Evolutionary conservation across 2,113 vertebrate genomes (phyloP).

Genomic region (Ammodytes dubius): DNA sequence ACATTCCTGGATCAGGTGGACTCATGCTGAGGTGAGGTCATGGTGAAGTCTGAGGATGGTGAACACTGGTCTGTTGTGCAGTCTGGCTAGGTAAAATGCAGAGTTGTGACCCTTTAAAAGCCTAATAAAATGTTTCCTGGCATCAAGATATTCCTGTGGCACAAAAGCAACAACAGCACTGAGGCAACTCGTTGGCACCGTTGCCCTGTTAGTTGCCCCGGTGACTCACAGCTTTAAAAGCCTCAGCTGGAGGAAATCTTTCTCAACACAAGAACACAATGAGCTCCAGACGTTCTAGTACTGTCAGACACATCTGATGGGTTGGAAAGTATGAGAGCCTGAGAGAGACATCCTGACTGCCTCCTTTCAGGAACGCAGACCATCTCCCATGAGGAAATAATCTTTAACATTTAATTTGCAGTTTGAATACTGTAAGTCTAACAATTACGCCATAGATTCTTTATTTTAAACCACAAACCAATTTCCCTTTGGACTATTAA

Average conservation of each 20-base stretch:
- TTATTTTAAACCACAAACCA: conserved; percentile 58
- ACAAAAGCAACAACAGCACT: conserved; percentile 27
- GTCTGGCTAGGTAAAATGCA: conserved; percentile 23
- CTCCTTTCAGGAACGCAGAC: conserved; percentile 51
- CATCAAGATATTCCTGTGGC: conserved; percentile 16
- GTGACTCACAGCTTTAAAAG: conserved; percentile 40
- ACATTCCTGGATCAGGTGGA: not conserved
- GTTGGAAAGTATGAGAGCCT: conserved; percentile 64
- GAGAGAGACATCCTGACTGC: conserved; percentile 43
- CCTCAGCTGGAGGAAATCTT: conserved; percentile 54
- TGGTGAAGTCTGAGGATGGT: conserved; percentile 12
- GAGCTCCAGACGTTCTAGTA: conserved; percentile 26
- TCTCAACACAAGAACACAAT: conserved; percentile 28
- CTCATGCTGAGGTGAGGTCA: conserved; percentile 28
- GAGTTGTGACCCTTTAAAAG: conserved; percentile 17
- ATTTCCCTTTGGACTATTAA: conserved; percentile 50
- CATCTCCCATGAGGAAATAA: conserved; percentile 64
- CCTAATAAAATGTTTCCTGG: conserved; percentile 57
- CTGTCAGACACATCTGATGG: conserved; percentile 38
- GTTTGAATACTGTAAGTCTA: conserved; percentile 58
- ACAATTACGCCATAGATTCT: conserved; percentile 57
- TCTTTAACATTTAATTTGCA: conserved; percentile 60
- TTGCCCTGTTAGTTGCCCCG: conserved; percentile 21
- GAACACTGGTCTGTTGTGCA: conserved; percentile 40
- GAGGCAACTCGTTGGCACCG: conserved; percentile 57